These are phyloP conservation scores for Tonatia bakeri DNA, from an alignment of 2,113 vertebrate species.

Conservation along the genomic window DNA sequence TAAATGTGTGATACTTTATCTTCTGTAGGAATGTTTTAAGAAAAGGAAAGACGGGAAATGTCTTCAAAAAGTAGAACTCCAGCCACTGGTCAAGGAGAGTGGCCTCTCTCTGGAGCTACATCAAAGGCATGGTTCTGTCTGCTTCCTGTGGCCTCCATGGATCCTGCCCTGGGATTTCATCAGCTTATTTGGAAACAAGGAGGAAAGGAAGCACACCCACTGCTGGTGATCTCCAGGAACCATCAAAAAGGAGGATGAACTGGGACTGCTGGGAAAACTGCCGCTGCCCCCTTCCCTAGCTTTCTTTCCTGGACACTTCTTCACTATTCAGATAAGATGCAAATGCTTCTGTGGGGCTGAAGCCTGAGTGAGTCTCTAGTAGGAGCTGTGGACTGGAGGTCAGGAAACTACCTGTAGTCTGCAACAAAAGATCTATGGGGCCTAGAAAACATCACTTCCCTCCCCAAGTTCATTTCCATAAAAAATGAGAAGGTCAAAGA, in stretches of 20 bases:
- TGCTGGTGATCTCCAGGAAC: neutral
- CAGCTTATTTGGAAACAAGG: neutral
- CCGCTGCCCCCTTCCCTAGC: neutral
- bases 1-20: constrained; percentile 47
- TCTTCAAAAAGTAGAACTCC: constrained; percentile 45
- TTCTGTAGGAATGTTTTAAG: constrained; percentile 51
- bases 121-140: constrained; percentile 53
- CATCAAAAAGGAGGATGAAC: neutral
- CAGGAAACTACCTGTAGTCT: neutral
- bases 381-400: neutral
- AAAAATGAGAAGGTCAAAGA: neutral
- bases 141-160: neutral
- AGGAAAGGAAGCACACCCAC: neutral
- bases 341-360: neutral
- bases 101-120: constrained; percentile 49
- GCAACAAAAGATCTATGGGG: neutral
- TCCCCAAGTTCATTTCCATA: neutral
- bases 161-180: neutral
- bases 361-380: neutral
- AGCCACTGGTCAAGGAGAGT: constrained; percentile 46
- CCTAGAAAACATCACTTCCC: neutral
- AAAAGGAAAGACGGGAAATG: constrained; percentile 37
- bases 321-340: neutral
- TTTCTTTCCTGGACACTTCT: neutral
- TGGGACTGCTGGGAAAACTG: neutral